Base-by-base conservation (phyloP, 2,888 invertebrate species). In the Phymatocera aterrima region DNA sequence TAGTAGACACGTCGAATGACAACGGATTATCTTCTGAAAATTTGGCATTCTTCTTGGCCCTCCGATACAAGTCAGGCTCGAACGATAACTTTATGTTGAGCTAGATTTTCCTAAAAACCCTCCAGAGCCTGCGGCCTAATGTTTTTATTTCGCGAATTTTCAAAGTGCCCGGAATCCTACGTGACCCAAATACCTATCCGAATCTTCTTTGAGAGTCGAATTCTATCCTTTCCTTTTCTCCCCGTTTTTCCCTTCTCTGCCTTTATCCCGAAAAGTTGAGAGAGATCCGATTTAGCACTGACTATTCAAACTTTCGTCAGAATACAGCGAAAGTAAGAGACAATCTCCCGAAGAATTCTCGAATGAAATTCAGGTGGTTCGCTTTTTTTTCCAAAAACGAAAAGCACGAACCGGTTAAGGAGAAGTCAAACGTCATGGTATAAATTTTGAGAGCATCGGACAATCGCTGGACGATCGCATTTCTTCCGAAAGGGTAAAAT, bases 21-120 rank as follows among this genome's bases (percentile, higher is more conserved):
- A n/a, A 8, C 18, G 8, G 37, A 64, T 64, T 34, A 64, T 34
- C 18, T 37, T 18, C 37, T 64, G 8, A 34, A 18, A 64, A 34
- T 12, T 57, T 57, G 21, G 28, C 28, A 57, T 57, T 57, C 57
- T 57, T 57, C 1, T 28, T 28, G 15, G 28, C 61, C 8, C 68
- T 28, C 12, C 68, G 68, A 31, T 72, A 72, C 48, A 51, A 51
- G 48, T 72, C 72, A 51, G 48, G 18, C 48, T 51, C 6, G 12
- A 34, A 51, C 72, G 72, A 51, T 72, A 72, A 72, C 72, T 72
- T 72, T 72, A 72, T 48, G 48, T 72, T 34, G 31, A 48, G 72
- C 31, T 72, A 72, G 72, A 72, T 72, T 72, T 70, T 72, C 72
- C 51, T 72, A 72, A 72, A 72, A 72, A 31, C 48, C n/a, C 72